phyloP scores from a whole-genome alignment of 2,113 vertebrate species.

The Ceyx margarethae region DNA sequence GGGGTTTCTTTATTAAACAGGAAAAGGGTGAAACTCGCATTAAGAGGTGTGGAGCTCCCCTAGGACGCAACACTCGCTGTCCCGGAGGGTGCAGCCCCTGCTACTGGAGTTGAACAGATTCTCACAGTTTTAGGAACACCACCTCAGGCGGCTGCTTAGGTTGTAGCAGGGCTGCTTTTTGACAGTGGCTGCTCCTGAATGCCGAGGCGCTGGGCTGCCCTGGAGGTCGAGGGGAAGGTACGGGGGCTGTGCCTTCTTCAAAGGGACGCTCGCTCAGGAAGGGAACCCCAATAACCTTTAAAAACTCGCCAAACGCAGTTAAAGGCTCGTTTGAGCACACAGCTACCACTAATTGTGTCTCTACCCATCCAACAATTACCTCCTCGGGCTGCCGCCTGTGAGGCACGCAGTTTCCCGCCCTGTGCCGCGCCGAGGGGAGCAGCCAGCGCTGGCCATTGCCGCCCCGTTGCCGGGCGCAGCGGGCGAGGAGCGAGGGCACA shows the following conservation, averaged over 20 bases:
- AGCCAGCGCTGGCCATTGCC: not conserved
- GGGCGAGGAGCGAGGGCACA: no score
- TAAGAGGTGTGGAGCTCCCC: no score
- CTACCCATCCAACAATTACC: no score
- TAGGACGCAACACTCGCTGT: fast-evolving
- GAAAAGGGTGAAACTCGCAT: no score
- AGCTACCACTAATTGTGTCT: fast-evolving
- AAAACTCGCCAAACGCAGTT: fast-evolving
- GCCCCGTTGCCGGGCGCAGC: not conserved
- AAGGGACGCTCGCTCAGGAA: fast-evolving
- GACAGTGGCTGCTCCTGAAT: not conserved
- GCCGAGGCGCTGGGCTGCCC: fast-evolving
- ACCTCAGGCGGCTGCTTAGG: fast-evolving
- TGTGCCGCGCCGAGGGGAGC: not conserved
- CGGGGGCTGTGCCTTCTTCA: not conserved
- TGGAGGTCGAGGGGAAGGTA: not conserved
- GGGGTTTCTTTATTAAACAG: not conserved
- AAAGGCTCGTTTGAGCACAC: no score
- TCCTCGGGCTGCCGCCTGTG: fast-evolving
- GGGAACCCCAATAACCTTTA: no score
- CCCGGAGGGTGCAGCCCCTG: fast-evolving
- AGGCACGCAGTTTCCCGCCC: not conserved
- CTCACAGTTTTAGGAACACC: no score
- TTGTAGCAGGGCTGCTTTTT: not conserved
- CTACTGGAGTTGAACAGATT: fast-evolving